Base-by-base conservation (phyloP, 1,140 invertebrate species). In the Drosophila kohkoa region DNA sequence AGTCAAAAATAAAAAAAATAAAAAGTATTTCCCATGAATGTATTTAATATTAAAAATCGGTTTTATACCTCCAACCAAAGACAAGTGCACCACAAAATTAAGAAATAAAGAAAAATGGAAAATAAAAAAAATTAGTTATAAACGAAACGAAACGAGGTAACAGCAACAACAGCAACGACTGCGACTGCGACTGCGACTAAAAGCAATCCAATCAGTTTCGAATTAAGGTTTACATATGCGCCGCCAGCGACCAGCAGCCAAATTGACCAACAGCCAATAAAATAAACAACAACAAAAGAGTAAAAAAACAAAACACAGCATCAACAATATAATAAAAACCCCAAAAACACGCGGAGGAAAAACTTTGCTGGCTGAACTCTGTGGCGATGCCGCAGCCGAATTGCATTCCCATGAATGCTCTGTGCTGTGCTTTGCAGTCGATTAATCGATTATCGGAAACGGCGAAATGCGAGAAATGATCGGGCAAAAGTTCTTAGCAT, bases 201-300 rank as follows among this genome's bases (percentile, higher is more conserved):
- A 71, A 54, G 64, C 83, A 88, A 89, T 89, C 83, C 80, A 87
- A 87, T 87, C 83, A 87, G 83, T 89, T 88, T 89, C 85, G 77
- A 87, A 87, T 87, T 87, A 87, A 88, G 77, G 83, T 83, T 80
- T 88, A 80, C 83, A 83, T 86, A 86, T 86, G 82, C 82, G 58
- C 64, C 71, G 46, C 52, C 60, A 76, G 62, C 68, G 51, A 16
- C 76, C 68, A 63, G 65, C 79, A 75, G 48, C 58, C 66, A 68
- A 83, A 88, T 83, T 87, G 83, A 83, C 83, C 83, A 87, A 88
- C 77, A 77, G 71, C 55, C 71, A 81, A 75, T 60, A 75, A 79
- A 82, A 43, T 43, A 87, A 54, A 38, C 62, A 49, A 32, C 25
- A 65, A 13, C 11, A 52, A 63, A 25, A 65, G 32, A 68, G 32